phyloP scores from a whole-genome alignment of 1,140 invertebrate genomes.

The Musca vetustissima region DNA sequence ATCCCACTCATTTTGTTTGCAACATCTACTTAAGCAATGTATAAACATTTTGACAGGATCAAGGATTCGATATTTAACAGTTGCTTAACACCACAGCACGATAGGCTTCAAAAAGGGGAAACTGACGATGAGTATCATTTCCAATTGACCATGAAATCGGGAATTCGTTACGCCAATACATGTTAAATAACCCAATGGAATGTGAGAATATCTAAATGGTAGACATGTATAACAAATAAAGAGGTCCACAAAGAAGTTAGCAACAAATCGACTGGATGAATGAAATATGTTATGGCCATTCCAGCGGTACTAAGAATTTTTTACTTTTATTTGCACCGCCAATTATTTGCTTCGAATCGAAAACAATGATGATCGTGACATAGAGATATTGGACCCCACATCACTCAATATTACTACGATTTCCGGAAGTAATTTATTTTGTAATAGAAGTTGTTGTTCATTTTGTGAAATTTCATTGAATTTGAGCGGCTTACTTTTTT shows the following conservation, averaged over 20 bases:
- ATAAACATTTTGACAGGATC: constrained; percentile 16
- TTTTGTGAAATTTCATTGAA: background rate
- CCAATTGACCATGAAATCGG: constrained; percentile 5
- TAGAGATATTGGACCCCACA: background rate
- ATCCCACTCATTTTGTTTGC: too few species aligned
- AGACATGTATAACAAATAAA: background rate
- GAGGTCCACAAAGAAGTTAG: background rate
- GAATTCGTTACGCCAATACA: background rate
- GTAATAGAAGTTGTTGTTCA: background rate
- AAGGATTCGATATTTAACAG: background rate
- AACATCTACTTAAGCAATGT: background rate
- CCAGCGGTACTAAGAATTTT: background rate
- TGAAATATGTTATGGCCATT: too few species aligned
- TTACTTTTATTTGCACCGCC: constrained; percentile 1
- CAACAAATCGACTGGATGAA: background rate
- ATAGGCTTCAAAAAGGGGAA: too few species aligned
- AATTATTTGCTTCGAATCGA: background rate
- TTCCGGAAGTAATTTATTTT: constrained; percentile 16
- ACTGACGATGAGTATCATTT: background rate
- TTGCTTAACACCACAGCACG: too few species aligned
- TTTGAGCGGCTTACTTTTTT: background rate
- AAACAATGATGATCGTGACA: constrained; percentile 11
- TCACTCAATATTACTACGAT: background rate
- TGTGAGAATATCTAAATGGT: background rate
- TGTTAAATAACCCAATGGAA: background rate